phyloP scores from a whole-genome alignment of 2,113 vertebrate genomes.

The Laterallus jamaicensis region DNA sequence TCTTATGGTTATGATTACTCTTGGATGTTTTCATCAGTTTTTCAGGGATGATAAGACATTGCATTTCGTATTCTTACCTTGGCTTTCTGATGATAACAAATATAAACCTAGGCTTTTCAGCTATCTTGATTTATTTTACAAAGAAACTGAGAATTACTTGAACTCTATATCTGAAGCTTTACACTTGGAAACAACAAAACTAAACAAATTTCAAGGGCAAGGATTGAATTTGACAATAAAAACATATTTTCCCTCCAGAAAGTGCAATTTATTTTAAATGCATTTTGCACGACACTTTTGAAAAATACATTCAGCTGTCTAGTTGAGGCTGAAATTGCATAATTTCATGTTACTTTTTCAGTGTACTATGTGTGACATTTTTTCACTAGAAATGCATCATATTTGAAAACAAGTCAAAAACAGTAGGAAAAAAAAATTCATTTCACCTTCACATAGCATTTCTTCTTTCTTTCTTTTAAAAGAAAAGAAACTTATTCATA shows the following conservation, averaged over 20 bases:
- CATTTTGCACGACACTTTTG: neutral
- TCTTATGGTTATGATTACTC: neutral
- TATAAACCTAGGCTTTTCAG: neutral
- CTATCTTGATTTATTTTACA: neutral
- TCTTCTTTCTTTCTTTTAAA: neutral
- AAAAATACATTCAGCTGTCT: neutral
- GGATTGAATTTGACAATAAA: neutral
- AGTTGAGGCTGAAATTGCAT: constrained; percentile 1
- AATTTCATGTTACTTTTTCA: neutral
- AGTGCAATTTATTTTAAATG: neutral
- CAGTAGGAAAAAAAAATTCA: neutral
- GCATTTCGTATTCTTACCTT: neutral
- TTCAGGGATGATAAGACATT: neutral
- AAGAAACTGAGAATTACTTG: neutral
- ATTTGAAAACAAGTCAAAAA: neutral
- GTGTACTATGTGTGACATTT: neutral
- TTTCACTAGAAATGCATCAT: neutral
- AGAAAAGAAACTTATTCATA: neutral
- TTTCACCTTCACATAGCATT: neutral
- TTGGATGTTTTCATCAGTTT: neutral
- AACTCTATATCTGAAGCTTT: neutral
- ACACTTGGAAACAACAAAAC: neutral
- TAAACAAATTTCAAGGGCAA: neutral
- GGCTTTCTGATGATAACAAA: neutral
- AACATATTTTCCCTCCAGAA: neutral